Conservation (phyloP, 2,888 invertebrate species). For the Archips xylosteana region DNA sequence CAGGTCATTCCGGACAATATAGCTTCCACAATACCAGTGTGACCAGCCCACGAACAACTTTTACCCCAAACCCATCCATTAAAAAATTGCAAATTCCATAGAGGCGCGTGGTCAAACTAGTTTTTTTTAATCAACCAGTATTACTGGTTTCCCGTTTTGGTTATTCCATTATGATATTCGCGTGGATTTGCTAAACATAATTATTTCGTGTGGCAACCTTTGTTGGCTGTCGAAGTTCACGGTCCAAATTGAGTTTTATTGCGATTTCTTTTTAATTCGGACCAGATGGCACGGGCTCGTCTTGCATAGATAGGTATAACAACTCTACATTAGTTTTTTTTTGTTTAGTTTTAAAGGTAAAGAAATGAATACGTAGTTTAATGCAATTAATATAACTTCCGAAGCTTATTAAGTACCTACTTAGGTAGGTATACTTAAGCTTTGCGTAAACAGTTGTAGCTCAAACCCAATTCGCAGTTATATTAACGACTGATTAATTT, state of each 20-base stretch:
- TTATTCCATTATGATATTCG: constrained; percentile 62
- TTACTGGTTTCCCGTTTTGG: constrained; percentile 66
- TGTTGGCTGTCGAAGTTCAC: constrained; percentile 52
- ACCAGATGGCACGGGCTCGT: constrained; percentile 21
- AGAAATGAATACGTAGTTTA: too few relatives aligned
- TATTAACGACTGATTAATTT: too few relatives aligned
- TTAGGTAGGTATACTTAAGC: too few relatives aligned
- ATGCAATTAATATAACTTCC: too few relatives aligned
- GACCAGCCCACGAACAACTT: constrained; percentile 55
- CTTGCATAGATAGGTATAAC: neutral
- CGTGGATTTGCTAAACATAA: constrained; percentile 75
- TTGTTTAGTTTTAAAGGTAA: too few relatives aligned
- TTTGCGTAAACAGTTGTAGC: too few relatives aligned
- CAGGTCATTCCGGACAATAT: constrained; percentile 78
- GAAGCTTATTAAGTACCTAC: too few relatives aligned
- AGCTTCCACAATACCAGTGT: constrained; percentile 53
- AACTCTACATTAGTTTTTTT: neutral
- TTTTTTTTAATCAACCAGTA: constrained; percentile 68
- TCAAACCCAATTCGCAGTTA: too few relatives aligned
- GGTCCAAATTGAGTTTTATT: constrained; percentile 57
- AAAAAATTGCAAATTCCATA: constrained; percentile 68
- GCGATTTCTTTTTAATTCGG: constrained; percentile 38
- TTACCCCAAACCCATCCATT: constrained; percentile 52
- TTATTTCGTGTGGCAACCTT: constrained; percentile 69
- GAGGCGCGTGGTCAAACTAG: constrained; percentile 78